These are phyloP conservation scores for Hippopotamus amphibius DNA, from an alignment of 2,113 vertebrate genomes.

Conservation along the genomic window DNA sequence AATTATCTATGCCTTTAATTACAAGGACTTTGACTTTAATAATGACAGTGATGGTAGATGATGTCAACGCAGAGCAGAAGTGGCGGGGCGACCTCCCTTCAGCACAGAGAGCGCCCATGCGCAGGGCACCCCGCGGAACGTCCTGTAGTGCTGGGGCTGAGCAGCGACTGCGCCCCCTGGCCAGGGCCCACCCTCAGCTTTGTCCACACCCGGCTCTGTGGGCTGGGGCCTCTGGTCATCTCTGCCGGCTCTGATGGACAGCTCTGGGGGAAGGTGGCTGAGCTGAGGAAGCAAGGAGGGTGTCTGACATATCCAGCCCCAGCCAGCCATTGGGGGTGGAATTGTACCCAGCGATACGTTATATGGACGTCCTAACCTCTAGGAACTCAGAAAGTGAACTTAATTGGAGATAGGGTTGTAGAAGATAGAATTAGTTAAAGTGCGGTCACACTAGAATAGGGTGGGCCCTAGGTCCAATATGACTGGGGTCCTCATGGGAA, in stretches of 20 bases:
- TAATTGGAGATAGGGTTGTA: background rate
- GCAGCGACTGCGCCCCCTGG: background rate
- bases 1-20: background rate
- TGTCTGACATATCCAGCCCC: background rate
- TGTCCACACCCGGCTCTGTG: no score
- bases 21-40: background rate
- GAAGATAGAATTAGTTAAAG: background rate
- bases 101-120: background rate
- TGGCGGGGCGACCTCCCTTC: background rate
- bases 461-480: no score
- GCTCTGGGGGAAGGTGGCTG: background rate
- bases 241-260: background rate
- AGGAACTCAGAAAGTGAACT: background rate
- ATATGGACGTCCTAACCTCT: no score
- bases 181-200: background rate
- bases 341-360: background rate
- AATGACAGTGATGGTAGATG: no score
- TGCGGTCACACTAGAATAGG: background rate
- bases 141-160: fast-evolving
- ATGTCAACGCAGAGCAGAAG: background rate
- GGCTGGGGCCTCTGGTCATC: background rate
- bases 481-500: background rate
- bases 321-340: no score
- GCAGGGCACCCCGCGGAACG: fast-evolving
- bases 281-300: no score